Evolutionary conservation across 1,140 invertebrate genomes (phyloP), one percentile per base, ranked within the genome.

Genomic region (Lysiphlebus fabarum): DNA sequence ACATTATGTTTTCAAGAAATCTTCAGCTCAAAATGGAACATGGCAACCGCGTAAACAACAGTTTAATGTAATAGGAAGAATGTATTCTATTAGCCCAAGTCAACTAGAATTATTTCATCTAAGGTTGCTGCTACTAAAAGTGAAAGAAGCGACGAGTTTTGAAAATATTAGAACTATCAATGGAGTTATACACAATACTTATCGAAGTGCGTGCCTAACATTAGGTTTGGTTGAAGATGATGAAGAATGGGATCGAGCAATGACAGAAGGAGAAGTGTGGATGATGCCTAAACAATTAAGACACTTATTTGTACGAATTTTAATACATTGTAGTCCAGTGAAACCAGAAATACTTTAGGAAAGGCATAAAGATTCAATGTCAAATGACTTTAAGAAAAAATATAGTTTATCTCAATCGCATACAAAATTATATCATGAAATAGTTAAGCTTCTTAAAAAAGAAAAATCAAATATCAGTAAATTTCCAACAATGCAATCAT

Each of bases 121-220:
- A 8, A 33, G 59, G 26, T 50, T 56, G 43, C 50, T 61, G 17
- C 12, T 61, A 14, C 12, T 61, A 42, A 36, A 11, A 5, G 47
- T 61, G 17, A 61, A 61, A 56, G 59, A 53, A 8, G 53, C 59
- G 3, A 61, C 11, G 26, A 61, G 59, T 56, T 61, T 42, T 36
- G 38, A 51, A 10, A 37, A 50, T 37, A n/a, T 61, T 36, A 56
- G 42, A 34, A 56, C 54, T n/a, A 53, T 61, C n/a, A 6, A 51
- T 56, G 59, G 59, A 12, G 44, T 36, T 7, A 17, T 44, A 8
- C 26, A 51, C 11, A 12, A 47, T 4, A 74, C 72, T 10, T 76
- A 63, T 60, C 60, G 68, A 65, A 62, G 63, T 43, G 41, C 59
- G 10, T 61, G 59, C 36, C 38, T 61, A 42, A 42, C 44, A 33